Base-by-base conservation (phyloP, 2,888 invertebrate genomes). In the Nymphalis c-album region DNA sequence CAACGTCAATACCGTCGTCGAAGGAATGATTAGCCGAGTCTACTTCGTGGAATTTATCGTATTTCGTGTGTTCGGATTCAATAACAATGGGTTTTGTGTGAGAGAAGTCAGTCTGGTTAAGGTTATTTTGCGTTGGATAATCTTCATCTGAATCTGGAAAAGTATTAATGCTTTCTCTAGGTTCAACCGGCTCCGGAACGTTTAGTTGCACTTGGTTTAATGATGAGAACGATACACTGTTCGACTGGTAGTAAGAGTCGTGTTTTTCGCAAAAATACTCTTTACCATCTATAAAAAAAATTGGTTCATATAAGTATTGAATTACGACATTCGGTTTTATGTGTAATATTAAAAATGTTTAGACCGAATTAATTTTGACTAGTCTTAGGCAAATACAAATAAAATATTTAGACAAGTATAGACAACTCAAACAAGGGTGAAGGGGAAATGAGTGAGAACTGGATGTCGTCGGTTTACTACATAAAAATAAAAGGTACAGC, bases 261-360 rank as follows among this genome's bases (percentile, higher is more conserved):
- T 93, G 93, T 77, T 93, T 93, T 69, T 92, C 92, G 73, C 93
- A 93, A 76, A 83, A 87, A 73, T 93, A 92, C 73, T 92, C 92
- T 75, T 90, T 90, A 8, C 90, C 92, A 71, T 92, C 93, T 93
- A 82, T 48, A 77, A 75, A 51, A n/a, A 3, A 53, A 57, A 60
- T 47, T 40, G 16, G 2, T 17, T 40, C 8, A 16, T 48, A 7
- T 48, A 26, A 60, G 17, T 50, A 64, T 31, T 18, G 20, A 22
- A 55, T 48, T 48, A 13, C 3, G n/a, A 48, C 48, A 48, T 40
- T 40, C 13, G 40, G 13, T 40, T 40, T 40, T 40, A 40, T 13
- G 13, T 40, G 4, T 4, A 40, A 40, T 40, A 40, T 40, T 4
- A 40, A 40, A 40, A 13, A 40, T 40, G 40, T 40, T 31, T 31